These are phyloP conservation scores for Malaclemys terrapin DNA, from an alignment of 2,113 vertebrate species.

Conservation along the genomic window DNA sequence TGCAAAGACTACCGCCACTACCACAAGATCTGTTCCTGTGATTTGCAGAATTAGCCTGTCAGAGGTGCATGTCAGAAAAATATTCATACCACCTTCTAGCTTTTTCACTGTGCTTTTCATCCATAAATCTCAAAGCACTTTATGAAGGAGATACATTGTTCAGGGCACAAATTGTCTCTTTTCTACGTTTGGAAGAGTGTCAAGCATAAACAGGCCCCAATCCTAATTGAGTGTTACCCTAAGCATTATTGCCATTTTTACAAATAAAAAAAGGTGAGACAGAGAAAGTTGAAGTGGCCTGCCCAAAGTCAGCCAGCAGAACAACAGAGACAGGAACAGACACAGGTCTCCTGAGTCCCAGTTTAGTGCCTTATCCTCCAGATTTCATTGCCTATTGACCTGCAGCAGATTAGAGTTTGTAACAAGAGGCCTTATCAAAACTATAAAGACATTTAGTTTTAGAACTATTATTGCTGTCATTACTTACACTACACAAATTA, in stretches of 20 bases:
- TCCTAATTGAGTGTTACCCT: not conserved
- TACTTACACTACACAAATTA: rapidly evolving
- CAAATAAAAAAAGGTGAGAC: not conserved
- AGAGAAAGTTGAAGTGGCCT: not conserved
- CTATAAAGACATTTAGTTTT: rapidly evolving
- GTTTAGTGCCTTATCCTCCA: not conserved
- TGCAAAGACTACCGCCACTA: not conserved
- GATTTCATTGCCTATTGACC: rapidly evolving
- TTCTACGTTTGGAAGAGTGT: not conserved
- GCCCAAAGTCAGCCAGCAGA: not conserved
- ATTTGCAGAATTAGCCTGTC: not conserved
- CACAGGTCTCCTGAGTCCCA: not conserved
- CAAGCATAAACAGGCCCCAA: not conserved
- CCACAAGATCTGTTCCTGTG: not conserved
- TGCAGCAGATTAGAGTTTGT: rapidly evolving
- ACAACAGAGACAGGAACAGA: not conserved
- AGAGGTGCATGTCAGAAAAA: not conserved
- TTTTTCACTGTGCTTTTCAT: not conserved
- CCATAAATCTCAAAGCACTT: not conserved
- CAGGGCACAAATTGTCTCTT: not conserved
- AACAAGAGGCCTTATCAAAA: not conserved
- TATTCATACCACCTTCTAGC: no score
- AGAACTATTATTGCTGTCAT: not conserved
- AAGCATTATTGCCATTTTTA: not conserved
- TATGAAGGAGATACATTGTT: not conserved